Evolutionary conservation across 2,113 vertebrate genomes (phyloP), one percentile per base, ranked within the genome.

Genomic region (Grallaria varia): DNA sequence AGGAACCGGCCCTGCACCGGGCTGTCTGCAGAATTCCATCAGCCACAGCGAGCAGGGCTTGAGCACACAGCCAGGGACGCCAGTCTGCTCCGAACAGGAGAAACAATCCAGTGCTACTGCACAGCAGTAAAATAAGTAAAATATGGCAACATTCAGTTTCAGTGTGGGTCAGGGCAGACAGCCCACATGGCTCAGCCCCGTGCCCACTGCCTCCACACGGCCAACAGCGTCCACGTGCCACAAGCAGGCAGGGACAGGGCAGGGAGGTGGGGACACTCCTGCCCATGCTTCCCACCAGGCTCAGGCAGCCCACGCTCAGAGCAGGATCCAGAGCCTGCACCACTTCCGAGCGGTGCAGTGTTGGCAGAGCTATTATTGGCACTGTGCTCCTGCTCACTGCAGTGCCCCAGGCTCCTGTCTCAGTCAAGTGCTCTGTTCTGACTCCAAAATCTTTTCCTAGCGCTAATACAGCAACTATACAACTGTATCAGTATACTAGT

Each of bases 101-200:
- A 49, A 79, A 79, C 47, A 84, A 44, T 18, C 24, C 78, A 49
- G 37, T 3, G 28, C 58, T 53, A 15, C 53, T 13, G 13, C 56
- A 23, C 0, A 0, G 56, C 39, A 28, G n/a, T 21, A n/a, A 40
- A 62, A 35, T 12, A 28, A 1, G 20, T 25, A 44, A 42, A 82
- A 37, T 20, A n/a, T 1, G 8, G 50, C 30, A 39, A 52, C 33
- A 42, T 13, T 39, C 20, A 49, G 22, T 40, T 68, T 55, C 59
- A 35, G 31, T 11, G 55, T 25, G 14, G 35, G 13, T 25, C 14
- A 30, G 35, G 52, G 76, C 47, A 87, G 63, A 37, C 25, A 49
- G 53, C 18, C 31, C 39, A 22, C 5, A 25, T 44, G 35, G 47
- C n/a, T 67, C 27, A 58, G 63, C 37, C 31, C 52, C 56, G 33